Conservation (phyloP, 2,797 vertebrate genomes). For the Lithobates sylvaticus region DNA sequence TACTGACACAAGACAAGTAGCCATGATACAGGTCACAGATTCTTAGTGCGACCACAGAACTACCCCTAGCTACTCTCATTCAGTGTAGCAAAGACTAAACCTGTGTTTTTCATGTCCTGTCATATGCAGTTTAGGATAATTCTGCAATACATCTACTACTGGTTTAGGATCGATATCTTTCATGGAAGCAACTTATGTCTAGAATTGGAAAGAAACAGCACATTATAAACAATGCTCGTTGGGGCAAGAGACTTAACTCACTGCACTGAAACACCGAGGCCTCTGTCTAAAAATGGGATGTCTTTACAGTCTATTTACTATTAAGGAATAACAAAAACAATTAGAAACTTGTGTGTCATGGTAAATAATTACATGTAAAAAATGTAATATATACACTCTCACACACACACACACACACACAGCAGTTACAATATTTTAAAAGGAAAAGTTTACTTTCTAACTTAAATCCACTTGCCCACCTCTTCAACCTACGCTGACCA, state of each 20-base stretch:
- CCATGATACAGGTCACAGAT: slow-evolving; percentile 10
- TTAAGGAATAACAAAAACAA: background rate
- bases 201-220: slow-evolving; percentile 23
- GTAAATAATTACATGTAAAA: no score
- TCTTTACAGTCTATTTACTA: background rate
- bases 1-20: background rate
- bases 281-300: slow-evolving; percentile 12
- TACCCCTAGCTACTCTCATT: slow-evolving; percentile 37
- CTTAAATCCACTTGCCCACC: background rate
- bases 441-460: background rate
- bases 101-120: slow-evolving; percentile 51
- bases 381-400: no score
- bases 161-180: slow-evolving; percentile 45
- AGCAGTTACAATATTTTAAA: no score
- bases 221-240: slow-evolving; percentile 56
- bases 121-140: slow-evolving; percentile 17
- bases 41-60: slow-evolving; percentile 10
- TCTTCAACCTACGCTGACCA: background rate
- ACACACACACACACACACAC: no score
- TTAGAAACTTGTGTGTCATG: background rate
- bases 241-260: slow-evolving; percentile 50
- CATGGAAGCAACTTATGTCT: slow-evolving; percentile 20
- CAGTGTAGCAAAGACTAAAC: slow-evolving; percentile 63
- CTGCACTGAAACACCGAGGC: slow-evolving; percentile 34
- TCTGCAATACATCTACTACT: slow-evolving; percentile 16